Conservation (phyloP, 2,113 vertebrate species). For the Microtus ochrogaster region DNA sequence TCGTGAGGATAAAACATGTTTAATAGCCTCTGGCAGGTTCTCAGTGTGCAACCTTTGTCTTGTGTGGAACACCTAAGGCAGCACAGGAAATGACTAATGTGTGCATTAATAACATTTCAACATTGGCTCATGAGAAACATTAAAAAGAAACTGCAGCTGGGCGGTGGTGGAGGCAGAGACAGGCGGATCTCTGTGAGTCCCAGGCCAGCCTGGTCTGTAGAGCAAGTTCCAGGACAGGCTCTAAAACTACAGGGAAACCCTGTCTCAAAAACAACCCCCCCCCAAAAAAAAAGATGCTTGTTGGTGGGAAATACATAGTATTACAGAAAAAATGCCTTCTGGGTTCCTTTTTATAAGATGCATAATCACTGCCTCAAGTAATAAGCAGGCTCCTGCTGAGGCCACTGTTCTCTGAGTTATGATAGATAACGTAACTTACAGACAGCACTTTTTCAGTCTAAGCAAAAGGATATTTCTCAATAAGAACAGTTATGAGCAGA, state of each 20-base stretch:
- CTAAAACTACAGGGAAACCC: not conserved
- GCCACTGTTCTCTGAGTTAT: slow-evolving; percentile 14
- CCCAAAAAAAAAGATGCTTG: not conserved
- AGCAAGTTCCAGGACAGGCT: not conserved
- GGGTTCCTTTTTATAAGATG: not conserved
- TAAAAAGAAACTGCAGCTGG: not conserved
- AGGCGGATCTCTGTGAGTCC: not conserved
- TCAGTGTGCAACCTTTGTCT: slow-evolving; percentile 14
- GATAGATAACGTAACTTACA: not conserved
- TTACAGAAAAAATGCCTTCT: slow-evolving; percentile 1
- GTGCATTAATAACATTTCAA: slow-evolving; percentile 29
- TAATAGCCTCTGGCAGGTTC: not conserved
- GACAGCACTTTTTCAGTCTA: not conserved
- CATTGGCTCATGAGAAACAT: slow-evolving; percentile 26
- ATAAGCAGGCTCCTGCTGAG: slow-evolving; percentile 4
- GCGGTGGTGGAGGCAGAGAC: not conserved
- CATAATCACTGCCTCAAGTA: slow-evolving; percentile 5
- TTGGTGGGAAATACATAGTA: not conserved
- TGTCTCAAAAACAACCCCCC: not conserved
- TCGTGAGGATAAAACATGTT: not conserved
- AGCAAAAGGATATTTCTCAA: slow-evolving; percentile 32
- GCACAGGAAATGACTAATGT: not conserved
- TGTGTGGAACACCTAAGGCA: not conserved
- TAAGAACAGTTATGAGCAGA: slow-evolving; percentile 46
- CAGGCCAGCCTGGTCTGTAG: not conserved